phyloP scores from a whole-genome alignment of 2,113 vertebrate genomes.

The Solea senegalensis region DNA sequence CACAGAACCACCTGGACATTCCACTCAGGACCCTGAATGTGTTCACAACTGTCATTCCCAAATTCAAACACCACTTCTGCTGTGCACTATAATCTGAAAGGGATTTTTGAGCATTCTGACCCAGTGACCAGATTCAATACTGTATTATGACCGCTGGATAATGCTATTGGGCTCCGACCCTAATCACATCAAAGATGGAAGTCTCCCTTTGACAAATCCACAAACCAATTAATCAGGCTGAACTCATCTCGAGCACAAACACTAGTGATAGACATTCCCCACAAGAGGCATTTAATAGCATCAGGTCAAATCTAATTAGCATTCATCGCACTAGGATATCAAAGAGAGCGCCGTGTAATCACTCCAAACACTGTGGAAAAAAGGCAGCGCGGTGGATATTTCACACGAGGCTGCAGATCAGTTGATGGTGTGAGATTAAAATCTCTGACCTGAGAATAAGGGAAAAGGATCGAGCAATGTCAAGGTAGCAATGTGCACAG shows the following conservation, averaged over 20 bases:
- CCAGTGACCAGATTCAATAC: slow-evolving; percentile 2
- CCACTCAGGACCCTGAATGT: too few relatives aligned
- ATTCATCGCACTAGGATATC: slow-evolving; percentile 50
- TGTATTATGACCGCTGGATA: slow-evolving; percentile 10
- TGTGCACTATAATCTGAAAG: too few relatives aligned
- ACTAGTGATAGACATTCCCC: slow-evolving; percentile 46
- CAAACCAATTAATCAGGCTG: slow-evolving; percentile 25
- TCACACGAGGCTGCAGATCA: slow-evolving; percentile 20
- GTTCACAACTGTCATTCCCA: too few relatives aligned
- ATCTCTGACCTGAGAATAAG: slow-evolving; percentile 27
- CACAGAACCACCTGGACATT: too few relatives aligned
- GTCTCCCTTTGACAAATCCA: slow-evolving; percentile 44
- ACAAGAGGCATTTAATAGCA: slow-evolving; percentile 56
- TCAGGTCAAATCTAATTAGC: slow-evolving; percentile 61
- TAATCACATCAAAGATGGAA: slow-evolving; percentile 47
- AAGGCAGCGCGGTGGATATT: background rate
- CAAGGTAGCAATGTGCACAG: slow-evolving; percentile 37
- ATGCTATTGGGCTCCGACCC: slow-evolving; percentile 9
- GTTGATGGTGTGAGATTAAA: slow-evolving; percentile 13
- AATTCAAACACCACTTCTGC: too few relatives aligned
- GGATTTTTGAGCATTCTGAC: slow-evolving; percentile 20
- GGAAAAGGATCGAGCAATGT: slow-evolving; percentile 42
- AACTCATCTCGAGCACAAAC: slow-evolving; percentile 40
- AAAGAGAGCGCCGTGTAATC: slow-evolving; percentile 26
- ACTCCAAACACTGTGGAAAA: slow-evolving; percentile 5